Evolutionary conservation across 2,888 invertebrate genomes (phyloP), one percentile per base, ranked within the genome.

Genomic region (Pachymerium ferrugineum): DNA sequence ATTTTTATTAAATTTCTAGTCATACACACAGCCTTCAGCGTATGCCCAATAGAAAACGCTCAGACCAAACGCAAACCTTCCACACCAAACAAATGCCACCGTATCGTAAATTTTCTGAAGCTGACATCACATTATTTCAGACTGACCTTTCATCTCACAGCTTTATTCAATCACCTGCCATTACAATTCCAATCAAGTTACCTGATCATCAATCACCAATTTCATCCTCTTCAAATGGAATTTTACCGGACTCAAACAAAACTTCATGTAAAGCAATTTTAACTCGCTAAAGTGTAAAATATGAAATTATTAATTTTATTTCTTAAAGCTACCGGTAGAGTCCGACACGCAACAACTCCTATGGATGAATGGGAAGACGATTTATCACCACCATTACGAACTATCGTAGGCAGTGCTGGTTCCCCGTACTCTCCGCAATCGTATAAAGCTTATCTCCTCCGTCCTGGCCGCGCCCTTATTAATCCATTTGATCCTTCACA

Each of bases 401-500:
- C 75, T 5, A 76, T 78, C 54, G 75, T 78, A 14, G 78, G 78
- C 19, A 78, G 78, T 71, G 78, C 77, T 28, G 77, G 77, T n/a
- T 74, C 76, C n/a, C 75, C 77, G 25, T 76, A 74, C 72, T 75
- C 76, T 69, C 74, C 75, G 3, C 70, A 72, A 29, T 33, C 19
- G 14, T 72, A 69, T n/a, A 76, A 76, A 69, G 38, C 38, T 31
- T 33, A 33, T 67, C 31, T 73, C 16, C 62, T 76, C 22, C 83
- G 90, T n/a, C 90, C 92, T 0, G 91, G 92, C 0, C 85, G 92
- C 75, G 93, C 95, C 0, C 86, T 95, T 62, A 96, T 99, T 79
- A 98, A 99, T 84, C 99, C 99, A 0, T 99, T 99, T 82, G 97
- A 97, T 82, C 98, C 98, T 0, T 96, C 97, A 0, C 94, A 97